Evolutionary conservation across 2,797 vertebrate genomes (phyloP).

Genomic region (Cacajao melanocephalus): DNA sequence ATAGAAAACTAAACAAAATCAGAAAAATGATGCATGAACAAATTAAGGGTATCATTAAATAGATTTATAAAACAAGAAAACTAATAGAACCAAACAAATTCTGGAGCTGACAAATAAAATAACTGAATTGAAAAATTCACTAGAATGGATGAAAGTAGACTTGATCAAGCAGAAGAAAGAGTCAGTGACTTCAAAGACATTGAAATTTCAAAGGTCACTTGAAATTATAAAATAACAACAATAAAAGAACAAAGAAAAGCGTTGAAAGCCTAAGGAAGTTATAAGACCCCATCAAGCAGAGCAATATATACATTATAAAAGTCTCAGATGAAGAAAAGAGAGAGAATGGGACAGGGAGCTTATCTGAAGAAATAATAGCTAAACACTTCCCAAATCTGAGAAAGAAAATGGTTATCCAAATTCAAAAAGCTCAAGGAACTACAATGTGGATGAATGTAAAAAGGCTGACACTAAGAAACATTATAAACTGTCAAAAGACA

Average conservation of each 20-base stretch:
- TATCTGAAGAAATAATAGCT: neutral
- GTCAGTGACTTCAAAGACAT: neutral
- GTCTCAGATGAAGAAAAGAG: neutral
- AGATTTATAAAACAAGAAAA: neutral
- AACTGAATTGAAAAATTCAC: neutral
- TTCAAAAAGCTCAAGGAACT: neutral
- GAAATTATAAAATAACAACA: neutral
- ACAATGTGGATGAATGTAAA: neutral
- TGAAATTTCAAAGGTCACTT: neutral
- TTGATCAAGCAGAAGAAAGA: neutral
- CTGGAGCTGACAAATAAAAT: neutral
- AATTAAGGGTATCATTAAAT: neutral
- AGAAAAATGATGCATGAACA: neutral
- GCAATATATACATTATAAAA: neutral
- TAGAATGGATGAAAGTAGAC: neutral
- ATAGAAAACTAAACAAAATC: neutral
- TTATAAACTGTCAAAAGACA: neutral
- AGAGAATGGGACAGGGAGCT: neutral
- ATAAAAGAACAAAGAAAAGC: neutral
- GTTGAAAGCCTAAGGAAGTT: neutral
- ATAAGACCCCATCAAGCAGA: neutral
- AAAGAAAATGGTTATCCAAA: neutral
- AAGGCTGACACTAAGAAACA: neutral
- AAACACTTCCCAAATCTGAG: neutral
- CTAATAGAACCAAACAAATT: neutral